Evolutionary conservation across 2,888 invertebrate genomes (phyloP), one percentile per base, ranked within the genome.

Genomic region (Tetranychus piercei): DNA sequence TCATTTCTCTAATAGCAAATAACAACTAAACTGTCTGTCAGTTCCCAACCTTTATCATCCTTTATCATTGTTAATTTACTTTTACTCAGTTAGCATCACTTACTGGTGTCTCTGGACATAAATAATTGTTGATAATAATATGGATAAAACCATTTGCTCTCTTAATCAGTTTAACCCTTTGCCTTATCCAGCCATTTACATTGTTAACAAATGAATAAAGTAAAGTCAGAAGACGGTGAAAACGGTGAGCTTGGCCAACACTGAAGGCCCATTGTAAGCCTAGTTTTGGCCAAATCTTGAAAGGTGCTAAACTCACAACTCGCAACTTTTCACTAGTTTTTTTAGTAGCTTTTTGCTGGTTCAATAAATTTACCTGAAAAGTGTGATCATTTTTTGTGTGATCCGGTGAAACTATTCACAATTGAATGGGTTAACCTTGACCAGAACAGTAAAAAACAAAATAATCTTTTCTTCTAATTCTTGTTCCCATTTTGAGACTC

Each of bases 81-180:
- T 69, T 11, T 23, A 6, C 34, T 23, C 22, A 69, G 11, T 69
- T 20, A 69, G 34, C 34, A 9, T 69, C 69, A 69, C 5, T 23
- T 69, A 20, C 22, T 23, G 69, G 34, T 20, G 9, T 4, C 20
- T 20, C 8, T 69, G 1, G 5, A 67, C 11, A 69, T 20, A 9
- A 55, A 55, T 15, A 55, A 55, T 55, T 15, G 15, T 15, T 55
- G 55, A 55, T 55, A 55, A 55, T 55, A 55, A 9, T 15, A 55
- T 15, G 55, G 15, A 15, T 55, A 55, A 34, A 34, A 55, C 55
- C 55, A 55, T 55, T 55, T 55, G 15, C 9, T 15, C 55, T 15
- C 55, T 55, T 55, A 55, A 55, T 55, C 55, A 55, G 55, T 55
- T 55, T 55, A 55, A 55, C 55, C 55, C 55, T 55, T 55, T 55